Percentiles rank a stretch among this genome's conserved stretches.
phyloP scores from a whole-genome alignment of 2,797 vertebrate species.

The Anguilla anguilla region DNA sequence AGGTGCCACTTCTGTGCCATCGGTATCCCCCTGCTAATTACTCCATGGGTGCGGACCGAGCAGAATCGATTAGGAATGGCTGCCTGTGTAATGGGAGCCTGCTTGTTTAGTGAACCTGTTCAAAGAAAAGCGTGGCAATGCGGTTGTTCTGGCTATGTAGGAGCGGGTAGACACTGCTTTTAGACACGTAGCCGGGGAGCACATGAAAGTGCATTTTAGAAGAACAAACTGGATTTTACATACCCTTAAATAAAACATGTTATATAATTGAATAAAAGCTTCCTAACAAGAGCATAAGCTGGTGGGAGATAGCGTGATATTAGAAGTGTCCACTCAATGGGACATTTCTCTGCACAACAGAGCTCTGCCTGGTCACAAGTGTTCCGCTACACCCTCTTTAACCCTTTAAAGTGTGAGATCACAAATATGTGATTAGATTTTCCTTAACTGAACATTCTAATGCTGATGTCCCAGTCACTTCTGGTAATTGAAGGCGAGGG shows the following conservation, averaged over 20 bases:
- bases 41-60: conserved; percentile 15
- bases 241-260: neutral
- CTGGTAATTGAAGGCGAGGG: too few species aligned
- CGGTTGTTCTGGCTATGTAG: neutral
- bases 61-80: conserved; percentile 34
- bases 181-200: too few species aligned
- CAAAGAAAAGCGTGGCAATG: neutral
- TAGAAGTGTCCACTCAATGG: neutral
- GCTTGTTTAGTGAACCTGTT: neutral
- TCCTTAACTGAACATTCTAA: too few species aligned
- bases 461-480: too few species aligned
- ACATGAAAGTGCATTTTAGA: neutral
- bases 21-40: conserved; percentile 45
- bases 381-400: neutral
- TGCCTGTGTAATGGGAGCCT: neutral
- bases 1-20: conserved; percentile 39
- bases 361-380: neutral
- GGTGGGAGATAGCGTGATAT: neutral
- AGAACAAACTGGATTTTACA: neutral
- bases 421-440: too few species aligned
- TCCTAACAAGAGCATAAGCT: neutral
- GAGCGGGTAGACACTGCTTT: neutral
- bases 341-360: neutral
- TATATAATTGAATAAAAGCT: neutral
- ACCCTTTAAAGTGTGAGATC: too few species aligned